Conservation (phyloP, 2,797 vertebrate genomes). For the Ptychobarbus kaznakovi region DNA sequence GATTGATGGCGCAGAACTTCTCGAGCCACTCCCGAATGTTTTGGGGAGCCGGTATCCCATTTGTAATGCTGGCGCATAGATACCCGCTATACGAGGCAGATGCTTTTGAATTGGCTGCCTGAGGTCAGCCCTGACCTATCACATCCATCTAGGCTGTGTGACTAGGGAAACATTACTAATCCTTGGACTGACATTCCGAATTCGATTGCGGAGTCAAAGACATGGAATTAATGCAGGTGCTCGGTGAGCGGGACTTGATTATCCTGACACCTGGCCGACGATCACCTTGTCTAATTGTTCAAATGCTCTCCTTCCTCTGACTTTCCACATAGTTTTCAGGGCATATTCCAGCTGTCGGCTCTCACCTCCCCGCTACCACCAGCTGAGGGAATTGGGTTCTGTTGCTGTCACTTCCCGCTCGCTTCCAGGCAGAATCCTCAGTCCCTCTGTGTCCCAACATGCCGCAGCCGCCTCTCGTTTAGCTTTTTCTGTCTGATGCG, state of each 20-base stretch:
- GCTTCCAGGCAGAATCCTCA: slow-evolving; percentile 44
- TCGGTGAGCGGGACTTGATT: slow-evolving; percentile 33
- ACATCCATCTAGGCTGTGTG: slow-evolving; percentile 47
- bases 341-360: slow-evolving; percentile 48
- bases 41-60: slow-evolving; percentile 16
- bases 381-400: slow-evolving; percentile 43
- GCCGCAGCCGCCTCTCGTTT: slow-evolving; percentile 31
- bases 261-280: slow-evolving; percentile 31
- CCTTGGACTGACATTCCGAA: slow-evolving; percentile 45
- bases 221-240: slow-evolving; percentile 39
- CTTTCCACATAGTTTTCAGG: slow-evolving; percentile 27
- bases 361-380: slow-evolving; percentile 37
- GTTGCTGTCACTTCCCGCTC: slow-evolving; percentile 40
- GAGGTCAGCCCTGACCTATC: slow-evolving; percentile 51
- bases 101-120: slow-evolving; percentile 43
- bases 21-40: slow-evolving; percentile 35
- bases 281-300: slow-evolving; percentile 49
- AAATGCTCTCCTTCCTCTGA: slow-evolving; percentile 41
- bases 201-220: slow-evolving; percentile 32
- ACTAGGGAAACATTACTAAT: slow-evolving; percentile 48
- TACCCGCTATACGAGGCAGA: slow-evolving; percentile 2
- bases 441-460: slow-evolving; percentile 47
- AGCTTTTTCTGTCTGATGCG: slow-evolving; percentile 29
- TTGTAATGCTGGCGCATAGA: slow-evolving; percentile 40
- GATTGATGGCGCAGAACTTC: slow-evolving; percentile 37